phyloP scores from a whole-genome alignment of 2,888 invertebrate species.

The Thecocarcelia acutangulata region DNA sequence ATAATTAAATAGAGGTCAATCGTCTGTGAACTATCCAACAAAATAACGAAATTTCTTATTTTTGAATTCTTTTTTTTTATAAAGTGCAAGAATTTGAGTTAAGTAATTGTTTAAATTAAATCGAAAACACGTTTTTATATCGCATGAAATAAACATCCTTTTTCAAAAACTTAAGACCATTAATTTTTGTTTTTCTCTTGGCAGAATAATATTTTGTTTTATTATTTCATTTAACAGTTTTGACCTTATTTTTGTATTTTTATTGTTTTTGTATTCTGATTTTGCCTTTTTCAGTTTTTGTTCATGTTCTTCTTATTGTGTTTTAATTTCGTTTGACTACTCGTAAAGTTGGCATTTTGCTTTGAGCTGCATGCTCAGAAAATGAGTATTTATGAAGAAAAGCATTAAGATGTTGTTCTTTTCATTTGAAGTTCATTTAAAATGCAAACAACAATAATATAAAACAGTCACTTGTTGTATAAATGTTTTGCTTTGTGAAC shows the following conservation, averaged over 20 bases:
- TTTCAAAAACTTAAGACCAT: too few species aligned
- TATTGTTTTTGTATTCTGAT: not conserved
- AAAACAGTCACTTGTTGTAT: slow-evolving; percentile 14
- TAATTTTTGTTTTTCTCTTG: too few species aligned
- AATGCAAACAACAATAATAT: slow-evolving; percentile 23
- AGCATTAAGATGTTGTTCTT: slow-evolving; percentile 38
- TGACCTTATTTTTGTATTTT: slow-evolving; percentile 53
- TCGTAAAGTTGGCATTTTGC: slow-evolving; percentile 26
- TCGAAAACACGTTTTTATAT: too few species aligned
- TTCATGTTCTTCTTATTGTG: slow-evolving; percentile 26
- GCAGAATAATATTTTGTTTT: slow-evolving; percentile 19
- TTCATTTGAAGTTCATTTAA: slow-evolving; percentile 49
- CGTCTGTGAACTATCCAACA: too few species aligned
- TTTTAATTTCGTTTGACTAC: slow-evolving; percentile 51
- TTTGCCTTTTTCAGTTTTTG: not conserved
- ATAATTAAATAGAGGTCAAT: too few species aligned
- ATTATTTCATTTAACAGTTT: slow-evolving; percentile 44
- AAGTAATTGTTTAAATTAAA: too few species aligned
- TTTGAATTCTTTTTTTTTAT: too few species aligned
- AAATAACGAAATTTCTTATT: too few species aligned
- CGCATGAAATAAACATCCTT: too few species aligned
- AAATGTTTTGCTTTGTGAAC: not conserved
- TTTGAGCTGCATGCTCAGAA: slow-evolving; percentile 24
- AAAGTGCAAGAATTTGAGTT: too few species aligned
- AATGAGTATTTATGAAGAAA: slow-evolving; percentile 29